Evolutionary conservation across 1,140 invertebrate species (phyloP), one percentile per base, ranked within the genome.

Genomic region (Bradynema listronoti): DNA sequence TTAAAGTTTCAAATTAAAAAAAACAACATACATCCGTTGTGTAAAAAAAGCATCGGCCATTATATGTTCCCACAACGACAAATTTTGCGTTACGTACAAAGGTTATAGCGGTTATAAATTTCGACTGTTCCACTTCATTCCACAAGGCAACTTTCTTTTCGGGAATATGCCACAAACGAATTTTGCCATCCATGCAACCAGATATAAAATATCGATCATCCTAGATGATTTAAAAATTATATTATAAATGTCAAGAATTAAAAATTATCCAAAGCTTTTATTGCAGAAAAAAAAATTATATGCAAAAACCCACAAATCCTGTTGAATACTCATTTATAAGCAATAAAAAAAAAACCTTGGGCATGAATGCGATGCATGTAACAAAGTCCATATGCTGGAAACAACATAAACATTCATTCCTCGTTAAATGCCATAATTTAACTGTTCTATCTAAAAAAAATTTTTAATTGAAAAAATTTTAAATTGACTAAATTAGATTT

Each of bases 321-420:
- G 65, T 57, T 58, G 56, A 54, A 57, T 62, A 71, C 3, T 19
- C 19, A 19, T 9, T 4, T 22, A 69, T 56, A 22, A 54, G 45
- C 24, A 59, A 73, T 19, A 65, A 58, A 90, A 81, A 80, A 63
- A 52, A 16, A 76, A 84, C 84, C 57, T 88, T 85, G 0, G 94
- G 93, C 83, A 97, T 91, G 79, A 98, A 98, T 33, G 90, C 91
- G 71, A 98, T 95, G 0, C 92, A 91, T 0, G 93, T 97, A 19
- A 97, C 92, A 81, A 96, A 96, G 80, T 97, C 93, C 68, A 96
- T 93, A 76, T 97, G 93, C 78, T 97, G 92, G 80, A 98, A 98
- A 79, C 91, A 94, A 79, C 93, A 97, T 0, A 98, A 83, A 78
- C 94, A 98, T 79, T 97, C 93, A 72, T 89, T 87, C 22, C 91